Evolutionary conservation across 37 sponge, comb jelly and placozoan genomes (phyloP), one percentile per base, ranked within the genome.

Genomic region (Amphimedon queenslandica): DNA sequence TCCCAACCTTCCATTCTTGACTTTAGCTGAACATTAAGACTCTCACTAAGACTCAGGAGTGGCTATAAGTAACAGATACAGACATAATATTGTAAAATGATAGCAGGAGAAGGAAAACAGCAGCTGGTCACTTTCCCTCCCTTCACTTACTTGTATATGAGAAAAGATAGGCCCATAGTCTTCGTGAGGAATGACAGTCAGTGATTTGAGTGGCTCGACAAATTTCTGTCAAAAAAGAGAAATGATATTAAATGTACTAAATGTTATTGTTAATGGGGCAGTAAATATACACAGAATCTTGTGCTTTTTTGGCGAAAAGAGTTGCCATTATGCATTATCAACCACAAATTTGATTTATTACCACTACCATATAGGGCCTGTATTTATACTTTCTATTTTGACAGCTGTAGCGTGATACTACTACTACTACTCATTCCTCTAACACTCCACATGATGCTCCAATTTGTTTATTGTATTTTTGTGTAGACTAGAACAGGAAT

Each of bases 1-100:
- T 92, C 84, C 93, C 93, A 92, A 11, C 73, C 84, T 28, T 78
- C 93, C 57, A 84, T 80, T 21, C 93, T 57, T 21, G 87, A 86
- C 64, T 73, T 57, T 27, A 92, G 74, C 21, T 80, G 88, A 0
- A 74, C 63, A 4, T 58, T 25, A 51, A 92, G 18, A 28, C 57
- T 75, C 37, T 80, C 68, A 30, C 79, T 42, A 32, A 92, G 75
- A 37, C 73, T 77, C 4, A 92, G 37, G 42, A 92, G 55, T 25
- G 88, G 88, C 93, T 92, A 74, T 55, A 75, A 21, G 34, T 40
- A 40, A 40, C 20, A 67, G 4, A 67, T 67, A 8, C n/a, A 67
- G 6, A 29, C 8, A 35, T 29, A 67, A 39, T 11, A 67, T n/a
- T 67, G 8, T 67, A 67, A 67, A 67, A 23, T 31, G 6, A 31